A percentile compares a stretch with the other conserved stretches of the same genome.
Evolutionary conservation across 1,140 invertebrate species (phyloP).

Genomic region (Carposina sasakii): DNA sequence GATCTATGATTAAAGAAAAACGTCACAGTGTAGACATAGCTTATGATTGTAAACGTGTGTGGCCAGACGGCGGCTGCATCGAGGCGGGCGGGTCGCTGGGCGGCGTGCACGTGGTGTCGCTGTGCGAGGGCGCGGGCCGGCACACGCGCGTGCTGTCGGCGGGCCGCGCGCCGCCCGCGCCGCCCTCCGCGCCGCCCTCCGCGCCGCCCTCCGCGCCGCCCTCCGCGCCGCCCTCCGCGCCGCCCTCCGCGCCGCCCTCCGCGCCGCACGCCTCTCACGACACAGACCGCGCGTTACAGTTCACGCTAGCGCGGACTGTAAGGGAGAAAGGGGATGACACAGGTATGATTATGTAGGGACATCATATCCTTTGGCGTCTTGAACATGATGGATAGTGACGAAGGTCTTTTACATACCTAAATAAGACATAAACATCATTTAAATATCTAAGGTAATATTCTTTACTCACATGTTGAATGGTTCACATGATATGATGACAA

Average conservation of each 20-base stretch:
- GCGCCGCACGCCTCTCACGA: slow-evolving; percentile 49
- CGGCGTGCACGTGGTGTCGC: slow-evolving; percentile 91
- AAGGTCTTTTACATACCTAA: no score
- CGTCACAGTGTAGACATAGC: not conserved
- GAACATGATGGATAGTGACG: no score
- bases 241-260: slow-evolving; percentile 31
- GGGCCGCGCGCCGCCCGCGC: slow-evolving; percentile 82
- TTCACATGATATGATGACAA: no score
- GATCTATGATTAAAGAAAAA: not conserved
- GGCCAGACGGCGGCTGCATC: slow-evolving; percentile 71
- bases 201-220: slow-evolving; percentile 86
- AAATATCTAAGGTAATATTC: no score
- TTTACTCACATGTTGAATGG: no score
- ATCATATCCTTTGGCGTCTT: no score
- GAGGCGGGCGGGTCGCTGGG: slow-evolving; percentile 88
- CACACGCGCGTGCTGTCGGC: slow-evolving; percentile 91
- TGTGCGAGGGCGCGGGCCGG: slow-evolving; percentile 86
- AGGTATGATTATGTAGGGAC: not conserved
- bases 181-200: no score
- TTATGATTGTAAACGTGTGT: not conserved
- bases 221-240: slow-evolving; percentile 59
- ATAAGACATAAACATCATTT: no score
- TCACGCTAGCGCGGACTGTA: slow-evolving; percentile 74
- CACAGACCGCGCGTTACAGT: slow-evolving; percentile 77
- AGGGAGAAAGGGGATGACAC: slow-evolving; percentile 8